Base-by-base conservation (phyloP, 2,797 vertebrate species). In the Bradypodion pumilum region DNA sequence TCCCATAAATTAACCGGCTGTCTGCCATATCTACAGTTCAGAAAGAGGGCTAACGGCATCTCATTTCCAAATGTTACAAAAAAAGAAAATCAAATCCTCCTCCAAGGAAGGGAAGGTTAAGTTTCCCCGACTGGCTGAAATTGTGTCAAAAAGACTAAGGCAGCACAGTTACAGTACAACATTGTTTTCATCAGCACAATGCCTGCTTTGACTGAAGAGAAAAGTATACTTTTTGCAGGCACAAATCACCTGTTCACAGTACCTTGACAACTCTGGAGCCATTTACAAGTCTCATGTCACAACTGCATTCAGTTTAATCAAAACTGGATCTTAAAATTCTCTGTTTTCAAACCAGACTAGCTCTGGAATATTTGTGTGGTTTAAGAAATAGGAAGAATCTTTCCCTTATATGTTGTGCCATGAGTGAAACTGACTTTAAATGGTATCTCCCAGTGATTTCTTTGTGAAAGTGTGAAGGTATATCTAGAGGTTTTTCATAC, bases 21-120 rank as follows among this genome's bases (percentile, higher is more conserved):
- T 74, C 21, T 37, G 74, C 74, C 77, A 63, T 4, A 42, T 80
- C 87, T 79, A 88, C 16, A 89, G 80, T 44, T 86, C 63, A 70
- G 12, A 52, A 74, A 81, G 32, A 46, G 63, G 29, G 19, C 46
- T 85, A 80, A 85, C 21, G 74, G 59, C 2, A 42, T 89, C 74
- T 85, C 74, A 69, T 89, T 80, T 44, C 44, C 56, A 35, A 78
- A 29, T 25, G 40, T 63, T 66, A 35, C 86, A 35, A 83, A 74
- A 89, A 89, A 37, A 78, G 78, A 70, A 78, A 83, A 69, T 40
- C 19, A 15, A 16, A 60, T 73, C 60, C 66, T 2, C 1, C 7
- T 46, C 19, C 2, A n/a, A 8, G 5, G 35, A 9, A 1, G 29
- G 62, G 42, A 73, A 85, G 21, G 74, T 49, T 66, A 66, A 81